Conservation (phyloP, 2,888 invertebrate genomes). For the Nymphalis c-album region DNA sequence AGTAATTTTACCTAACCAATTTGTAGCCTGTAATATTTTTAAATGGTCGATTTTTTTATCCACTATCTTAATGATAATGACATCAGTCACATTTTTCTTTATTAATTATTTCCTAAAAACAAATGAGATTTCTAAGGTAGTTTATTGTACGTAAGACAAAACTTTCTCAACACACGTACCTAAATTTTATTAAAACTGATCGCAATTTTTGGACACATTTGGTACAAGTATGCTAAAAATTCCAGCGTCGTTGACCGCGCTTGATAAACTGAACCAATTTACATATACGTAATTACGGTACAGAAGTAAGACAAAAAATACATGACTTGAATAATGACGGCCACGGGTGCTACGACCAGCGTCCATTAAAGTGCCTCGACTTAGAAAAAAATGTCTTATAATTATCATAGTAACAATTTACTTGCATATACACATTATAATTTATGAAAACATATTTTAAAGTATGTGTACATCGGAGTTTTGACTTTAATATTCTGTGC, state of each 20-base stretch:
- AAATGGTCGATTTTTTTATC: too few relatives aligned
- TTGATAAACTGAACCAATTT: slow-evolving; percentile 75
- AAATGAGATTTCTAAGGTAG: too few relatives aligned
- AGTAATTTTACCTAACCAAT: too few relatives aligned
- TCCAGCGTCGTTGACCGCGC: slow-evolving; percentile 53
- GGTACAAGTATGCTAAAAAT: slow-evolving; percentile 51
- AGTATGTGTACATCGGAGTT: too few relatives aligned
- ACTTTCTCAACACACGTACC: not conserved
- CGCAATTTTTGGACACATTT: slow-evolving; percentile 35
- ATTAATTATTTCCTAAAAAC: too few relatives aligned
- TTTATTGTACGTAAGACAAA: too few relatives aligned
- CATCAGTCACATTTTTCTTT: too few relatives aligned
- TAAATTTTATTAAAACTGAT: slow-evolving; percentile 15
- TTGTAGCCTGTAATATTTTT: too few relatives aligned
- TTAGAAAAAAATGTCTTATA: slow-evolving; percentile 8
- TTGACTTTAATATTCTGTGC: too few relatives aligned
- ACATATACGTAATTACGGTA: slow-evolving; percentile 70
- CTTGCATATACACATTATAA: not conserved
- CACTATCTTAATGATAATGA: too few relatives aligned
- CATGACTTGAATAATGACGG: slow-evolving; percentile 46
- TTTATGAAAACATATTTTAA: not conserved
- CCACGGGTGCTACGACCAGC: slow-evolving; percentile 15
- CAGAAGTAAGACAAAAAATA: slow-evolving; percentile 48
- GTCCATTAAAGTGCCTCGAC: slow-evolving; percentile 31
- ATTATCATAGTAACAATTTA: slow-evolving; percentile 8